Evolutionary conservation across 1,140 invertebrate genomes (phyloP).

Genomic region (Drosophila athabasca): DNA sequence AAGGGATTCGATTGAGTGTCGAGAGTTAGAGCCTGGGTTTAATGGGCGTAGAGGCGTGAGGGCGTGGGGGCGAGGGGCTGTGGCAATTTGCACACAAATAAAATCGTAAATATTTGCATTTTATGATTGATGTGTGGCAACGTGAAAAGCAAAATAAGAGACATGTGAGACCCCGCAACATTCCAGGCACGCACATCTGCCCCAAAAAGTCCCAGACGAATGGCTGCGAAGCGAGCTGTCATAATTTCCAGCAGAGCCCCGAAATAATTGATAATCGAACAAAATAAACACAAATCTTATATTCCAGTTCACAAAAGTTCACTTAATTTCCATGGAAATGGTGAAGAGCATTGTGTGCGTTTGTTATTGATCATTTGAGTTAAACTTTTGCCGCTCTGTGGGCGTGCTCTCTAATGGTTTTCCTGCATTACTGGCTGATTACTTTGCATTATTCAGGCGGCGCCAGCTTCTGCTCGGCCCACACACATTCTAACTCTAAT

Average conservation of each 20-base stretch:
- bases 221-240: conserved; percentile 5
- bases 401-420: conserved; percentile 53
- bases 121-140: conserved; percentile 77
- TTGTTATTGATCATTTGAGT: conserved; percentile 20
- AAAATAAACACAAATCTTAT: conserved; percentile 16
- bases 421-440: conserved; percentile 59
- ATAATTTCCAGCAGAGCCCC: conserved; percentile 19
- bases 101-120: conserved; percentile 80
- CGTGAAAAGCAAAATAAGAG: conserved; percentile 47
- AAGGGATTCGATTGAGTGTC: conserved; percentile 17
- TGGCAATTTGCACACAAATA: conserved; percentile 75
- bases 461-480: conserved; percentile 10
- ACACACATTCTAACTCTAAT: conserved; percentile 75
- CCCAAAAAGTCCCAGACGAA: conserved; percentile 5
- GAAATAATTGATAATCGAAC: conserved; percentile 45
- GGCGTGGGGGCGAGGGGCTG: conserved; percentile 4
- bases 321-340: not conserved
- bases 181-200: conserved; percentile 63
- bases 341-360: conserved; percentile 2
- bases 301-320: not conserved
- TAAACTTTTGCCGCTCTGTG: conserved; percentile 35
- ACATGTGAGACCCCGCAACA: conserved; percentile 20
- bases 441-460: conserved; percentile 73
- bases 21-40: conserved; percentile 19
- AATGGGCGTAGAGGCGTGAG: too few species aligned